Evolutionary conservation across 2,113 vertebrate genomes (phyloP), one percentile per base, ranked within the genome.

Genomic region (Syngnathoides biaculeatus): DNA sequence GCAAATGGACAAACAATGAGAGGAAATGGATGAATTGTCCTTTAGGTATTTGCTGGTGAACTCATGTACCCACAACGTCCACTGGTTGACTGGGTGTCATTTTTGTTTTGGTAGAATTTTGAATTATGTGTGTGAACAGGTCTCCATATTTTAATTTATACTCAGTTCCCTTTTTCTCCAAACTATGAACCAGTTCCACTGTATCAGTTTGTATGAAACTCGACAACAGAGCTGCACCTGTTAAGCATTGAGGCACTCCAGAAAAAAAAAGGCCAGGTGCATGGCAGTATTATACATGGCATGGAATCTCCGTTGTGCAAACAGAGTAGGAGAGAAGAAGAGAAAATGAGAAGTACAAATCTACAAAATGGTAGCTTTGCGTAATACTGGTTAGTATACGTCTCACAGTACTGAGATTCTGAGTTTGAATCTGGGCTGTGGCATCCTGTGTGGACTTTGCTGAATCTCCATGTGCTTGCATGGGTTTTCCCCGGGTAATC

Each of bases 1-100:
- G 55, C 26, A 71, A 53, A 68, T 69, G 55, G 62, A 9, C 20
- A 73, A 83, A 86, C 79, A 82, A 83, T 79, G 57, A 73, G 73
- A 69, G 87, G 82, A 86, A 83, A 87, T 82, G 75, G 68, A 64
- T 78, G 75, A 74, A 74, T 82, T 85, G 84, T 86, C 75, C 72
- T 60, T 74, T 40, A 81, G 60, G 79, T 77, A 74, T 89, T 86
- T 81, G 77, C 71, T 66, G 66, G 80, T 71, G 76, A 69, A 67
- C 50, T 45, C 53, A 26, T 45, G 52, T 35, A 43, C 53, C 39
- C 35, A 64, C 59, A 66, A 9, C 9, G 26, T 57, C 26, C 26
- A 6, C 26, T 57, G 14, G 3, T 26, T 17, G 5, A 30, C 4
- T 55, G 22, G n/a, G 4, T 53, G 13, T 0, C n/a, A 26, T 55